Evolutionary conservation across 2,797 vertebrate species (phyloP).

Genomic region (Carcharodon carcharias): DNA sequence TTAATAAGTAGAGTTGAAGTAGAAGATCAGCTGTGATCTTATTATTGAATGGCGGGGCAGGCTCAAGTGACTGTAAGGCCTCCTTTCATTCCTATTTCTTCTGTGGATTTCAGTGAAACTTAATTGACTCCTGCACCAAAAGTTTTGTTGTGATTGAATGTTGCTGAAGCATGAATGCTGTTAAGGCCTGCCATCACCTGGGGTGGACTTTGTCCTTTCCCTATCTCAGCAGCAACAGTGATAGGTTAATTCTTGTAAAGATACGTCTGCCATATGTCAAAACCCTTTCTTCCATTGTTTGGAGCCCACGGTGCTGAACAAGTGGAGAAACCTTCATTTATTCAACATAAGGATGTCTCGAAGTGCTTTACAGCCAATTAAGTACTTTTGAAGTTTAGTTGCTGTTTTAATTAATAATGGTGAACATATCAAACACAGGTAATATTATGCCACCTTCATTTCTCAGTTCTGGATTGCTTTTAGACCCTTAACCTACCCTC

Average conservation of each 20-base stretch:
- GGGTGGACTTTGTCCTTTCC: background rate
- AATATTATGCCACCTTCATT: background rate
- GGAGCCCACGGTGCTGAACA: background rate
- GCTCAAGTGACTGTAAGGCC: background rate
- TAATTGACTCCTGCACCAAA: background rate
- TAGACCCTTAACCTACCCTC: background rate
- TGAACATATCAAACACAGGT: no score
- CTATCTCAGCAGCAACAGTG: background rate
- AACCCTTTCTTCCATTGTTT: background rate
- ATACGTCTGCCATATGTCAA: background rate
- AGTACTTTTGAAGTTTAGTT: background rate
- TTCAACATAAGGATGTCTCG: background rate
- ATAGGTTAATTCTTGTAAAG: background rate
- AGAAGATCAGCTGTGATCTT: background rate
- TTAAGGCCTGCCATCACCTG: background rate
- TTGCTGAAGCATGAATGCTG: background rate
- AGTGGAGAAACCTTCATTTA: background rate
- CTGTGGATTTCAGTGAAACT: background rate
- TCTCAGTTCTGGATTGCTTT: background rate
- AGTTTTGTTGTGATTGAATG: background rate
- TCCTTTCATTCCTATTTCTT: background rate
- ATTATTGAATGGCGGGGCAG: background rate
- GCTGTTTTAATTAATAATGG: background rate
- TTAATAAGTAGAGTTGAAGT: background rate
- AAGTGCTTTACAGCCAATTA: background rate